These are phyloP conservation scores for Neoniphon sammara DNA, from an alignment of 2,797 vertebrate genomes.

Conservation along the genomic window DNA sequence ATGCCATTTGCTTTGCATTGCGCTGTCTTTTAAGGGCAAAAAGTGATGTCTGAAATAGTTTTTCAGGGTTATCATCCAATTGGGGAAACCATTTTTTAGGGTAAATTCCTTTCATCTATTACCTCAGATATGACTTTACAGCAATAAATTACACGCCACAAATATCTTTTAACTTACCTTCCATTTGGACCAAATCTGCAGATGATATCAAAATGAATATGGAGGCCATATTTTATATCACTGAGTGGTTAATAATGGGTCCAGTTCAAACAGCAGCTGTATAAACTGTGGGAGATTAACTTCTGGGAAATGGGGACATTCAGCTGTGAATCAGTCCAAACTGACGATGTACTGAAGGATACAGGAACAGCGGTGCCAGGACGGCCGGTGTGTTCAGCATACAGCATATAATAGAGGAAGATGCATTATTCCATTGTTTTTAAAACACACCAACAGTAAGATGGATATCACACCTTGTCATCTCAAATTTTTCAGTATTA, in stretches of 20 bases:
- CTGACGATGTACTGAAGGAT: constrained; percentile 54
- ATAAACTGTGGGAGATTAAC: constrained; percentile 70
- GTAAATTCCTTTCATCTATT: constrained; percentile 30
- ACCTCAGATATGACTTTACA: constrained; percentile 11
- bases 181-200: constrained; percentile 49
- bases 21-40: background rate
- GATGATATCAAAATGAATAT: constrained; percentile 61
- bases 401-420: constrained; percentile 15
- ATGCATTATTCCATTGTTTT: background rate
- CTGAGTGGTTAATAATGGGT: constrained; percentile 60
- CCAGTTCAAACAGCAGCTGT: constrained; percentile 49
- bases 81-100: constrained; percentile 8
- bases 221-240: constrained; percentile 55
- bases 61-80: constrained; percentile 14
- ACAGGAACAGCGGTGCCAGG: constrained; percentile 30
- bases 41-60: background rate
- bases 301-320: constrained; percentile 59
- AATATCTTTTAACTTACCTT: constrained; percentile 35
- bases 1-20: constrained; percentile 14
- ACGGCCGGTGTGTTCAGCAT: constrained; percentile 17
- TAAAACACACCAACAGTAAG: background rate
- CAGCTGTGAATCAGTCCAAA: constrained; percentile 68
- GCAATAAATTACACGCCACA: constrained; percentile 23
- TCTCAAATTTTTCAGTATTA: background rate
- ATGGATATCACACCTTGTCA: background rate